Conservation (phyloP, 2,797 vertebrate species). For the Rhynchonycteris naso region DNA sequence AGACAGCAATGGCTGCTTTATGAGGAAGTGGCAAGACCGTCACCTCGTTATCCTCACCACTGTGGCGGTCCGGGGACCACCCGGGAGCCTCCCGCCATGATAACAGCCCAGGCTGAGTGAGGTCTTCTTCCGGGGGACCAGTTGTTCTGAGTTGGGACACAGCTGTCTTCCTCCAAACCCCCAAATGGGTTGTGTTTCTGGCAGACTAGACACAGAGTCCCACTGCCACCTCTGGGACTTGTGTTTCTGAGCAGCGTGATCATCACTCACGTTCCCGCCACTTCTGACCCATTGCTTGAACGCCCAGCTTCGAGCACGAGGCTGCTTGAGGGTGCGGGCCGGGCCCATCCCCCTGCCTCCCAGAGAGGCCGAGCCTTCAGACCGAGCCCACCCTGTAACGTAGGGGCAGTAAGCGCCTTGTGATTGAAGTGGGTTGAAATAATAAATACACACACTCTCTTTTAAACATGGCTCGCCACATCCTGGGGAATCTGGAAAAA, state of each 20-base stretch:
- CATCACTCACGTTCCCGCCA: accelerated
- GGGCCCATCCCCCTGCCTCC: accelerated
- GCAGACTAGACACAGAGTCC: background rate
- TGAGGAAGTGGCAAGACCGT: constrained; percentile 56
- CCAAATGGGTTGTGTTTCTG: background rate
- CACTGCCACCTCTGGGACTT: background rate
- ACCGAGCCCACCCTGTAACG: background rate
- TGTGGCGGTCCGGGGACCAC: constrained; percentile 10
- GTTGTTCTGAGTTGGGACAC: background rate
- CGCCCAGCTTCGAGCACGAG: background rate
- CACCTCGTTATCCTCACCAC: background rate
- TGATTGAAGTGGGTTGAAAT: constrained; percentile 84
- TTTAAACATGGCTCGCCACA: constrained; percentile 84
- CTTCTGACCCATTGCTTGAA: background rate
- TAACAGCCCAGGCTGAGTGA: background rate
- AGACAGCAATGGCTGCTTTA: constrained; percentile 45
- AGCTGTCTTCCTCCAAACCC: background rate
- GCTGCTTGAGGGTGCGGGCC: background rate
- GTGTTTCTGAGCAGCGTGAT: background rate
- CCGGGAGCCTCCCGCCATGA: background rate
- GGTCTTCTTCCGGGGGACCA: background rate
- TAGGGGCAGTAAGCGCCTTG: constrained; percentile 46
- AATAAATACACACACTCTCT: constrained; percentile 83
- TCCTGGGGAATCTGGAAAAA: constrained; percentile 85
- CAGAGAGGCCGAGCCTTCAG: background rate